A percentile compares a stretch with the other conserved stretches of the same genome.
These are phyloP conservation scores for Lissocephala sabroskyi DNA, from an alignment of 2,888 invertebrate species.

Conservation along the genomic window DNA sequence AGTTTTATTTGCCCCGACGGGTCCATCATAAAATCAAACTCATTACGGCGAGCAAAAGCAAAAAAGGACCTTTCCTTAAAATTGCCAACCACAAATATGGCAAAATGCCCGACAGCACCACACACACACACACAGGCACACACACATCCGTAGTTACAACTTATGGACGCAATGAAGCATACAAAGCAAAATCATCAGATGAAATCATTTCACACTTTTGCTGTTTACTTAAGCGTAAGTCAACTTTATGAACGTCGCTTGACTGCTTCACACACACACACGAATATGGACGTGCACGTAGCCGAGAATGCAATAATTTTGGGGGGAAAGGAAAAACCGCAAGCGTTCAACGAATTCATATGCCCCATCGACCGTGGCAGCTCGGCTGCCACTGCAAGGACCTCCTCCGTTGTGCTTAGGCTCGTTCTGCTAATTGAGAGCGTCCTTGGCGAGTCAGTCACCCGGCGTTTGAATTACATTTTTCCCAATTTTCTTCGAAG, in stretches of 20 bases:
- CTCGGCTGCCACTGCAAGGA: no score
- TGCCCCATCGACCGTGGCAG: no score
- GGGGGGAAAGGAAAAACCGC: slow-evolving; percentile 42
- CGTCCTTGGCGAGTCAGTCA: no score
- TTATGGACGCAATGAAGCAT: slow-evolving; percentile 36
- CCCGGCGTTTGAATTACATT: no score
- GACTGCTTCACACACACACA: slow-evolving; percentile 16
- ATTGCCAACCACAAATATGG: neutral
- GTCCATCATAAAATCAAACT: neutral
- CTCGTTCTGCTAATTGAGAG: no score
- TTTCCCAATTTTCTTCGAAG: no score
- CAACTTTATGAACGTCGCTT: slow-evolving; percentile 49
- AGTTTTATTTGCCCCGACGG: neutral
- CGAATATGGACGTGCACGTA: slow-evolving; percentile 3
- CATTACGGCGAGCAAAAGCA: no score
- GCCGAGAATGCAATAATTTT: slow-evolving; percentile 56
- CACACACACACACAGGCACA: neutral
- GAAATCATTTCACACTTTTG: slow-evolving; percentile 59
- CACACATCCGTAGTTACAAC: neutral
- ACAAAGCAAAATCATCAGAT: slow-evolving; percentile 36
- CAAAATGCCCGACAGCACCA: neutral
- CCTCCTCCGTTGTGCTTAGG: no score
- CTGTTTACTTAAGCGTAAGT: slow-evolving; percentile 57
- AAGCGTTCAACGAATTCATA: slow-evolving; percentile 53
- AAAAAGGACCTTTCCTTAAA: no score